Evolutionary conservation across 2,113 vertebrate species (phyloP), one percentile per base, ranked within the genome.

Genomic region (Gymnocephalus cernua): DNA sequence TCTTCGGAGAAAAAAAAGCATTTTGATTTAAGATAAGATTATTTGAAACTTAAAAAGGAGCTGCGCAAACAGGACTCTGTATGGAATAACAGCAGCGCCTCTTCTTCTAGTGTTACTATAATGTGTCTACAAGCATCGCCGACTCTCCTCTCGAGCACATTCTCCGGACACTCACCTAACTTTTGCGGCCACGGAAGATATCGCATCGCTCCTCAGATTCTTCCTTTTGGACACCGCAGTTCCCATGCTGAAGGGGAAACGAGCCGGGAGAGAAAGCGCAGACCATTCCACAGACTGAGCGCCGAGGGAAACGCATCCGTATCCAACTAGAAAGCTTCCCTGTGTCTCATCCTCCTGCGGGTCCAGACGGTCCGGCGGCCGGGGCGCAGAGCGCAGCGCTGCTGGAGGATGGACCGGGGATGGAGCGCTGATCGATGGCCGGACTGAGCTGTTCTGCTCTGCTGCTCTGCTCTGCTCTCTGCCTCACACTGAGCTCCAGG

Each of bases 151-250:
- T 41, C 38, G 2, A 41, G 38, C 38, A 41, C 10, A 41, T 41
- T 41, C 10, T 10, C 38, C 38, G 10, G 38, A 41, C 77, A 94
- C 96, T 96, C 95, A 98, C 97, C 97, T 91, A 94, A 98, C 97
- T 98, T 99, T 99, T 84, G 97, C 96, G 70, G 97, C 96, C 89
- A 98, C 97, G 13, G 97, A 97, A 84, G 97, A 98, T 94, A 98
- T 97, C 71, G 97, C 97, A 88, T 99, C 97, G 90, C 95, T 97
- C 92, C 95, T 96, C 93, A 97, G 93, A 90, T 95, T 96, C 95
- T 96, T 97, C 93, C 96, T 97, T 93, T 96, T 97, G 95, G 97
- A 97, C 93, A 96, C 96, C 83, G 97, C 96, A 93, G 96, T 96
- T 95, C 97, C 97, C 97, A 99, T 98, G 90, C 95, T 97, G 95